These are phyloP conservation scores for Tetrax tetrax DNA, from an alignment of 2,113 vertebrate species.

Conservation along the genomic window DNA sequence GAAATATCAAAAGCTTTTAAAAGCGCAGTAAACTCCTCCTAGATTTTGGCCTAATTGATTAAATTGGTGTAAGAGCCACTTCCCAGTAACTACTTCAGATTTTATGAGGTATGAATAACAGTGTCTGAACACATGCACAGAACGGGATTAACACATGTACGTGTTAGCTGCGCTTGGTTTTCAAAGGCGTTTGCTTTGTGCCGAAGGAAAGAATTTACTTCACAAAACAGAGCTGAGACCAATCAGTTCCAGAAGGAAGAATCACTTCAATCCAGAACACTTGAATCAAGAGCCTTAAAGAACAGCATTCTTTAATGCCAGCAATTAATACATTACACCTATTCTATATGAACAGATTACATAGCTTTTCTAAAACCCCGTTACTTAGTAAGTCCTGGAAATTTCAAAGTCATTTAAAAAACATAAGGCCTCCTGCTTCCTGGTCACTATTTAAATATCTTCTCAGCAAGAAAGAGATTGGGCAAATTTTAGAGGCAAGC, in stretches of 20 bases:
- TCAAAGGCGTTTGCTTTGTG: constrained; percentile 44
- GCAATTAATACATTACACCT: neutral
- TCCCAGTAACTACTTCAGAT: neutral
- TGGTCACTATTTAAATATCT: neutral
- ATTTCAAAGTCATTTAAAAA: neutral
- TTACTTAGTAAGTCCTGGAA: neutral
- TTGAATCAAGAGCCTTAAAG: neutral
- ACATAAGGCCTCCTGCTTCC: neutral
- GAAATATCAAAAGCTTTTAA: constrained; percentile 18
- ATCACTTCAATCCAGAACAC: neutral
- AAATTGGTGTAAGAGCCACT: constrained; percentile 28
- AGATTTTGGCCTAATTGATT: constrained; percentile 37
- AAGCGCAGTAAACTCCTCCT: neutral
- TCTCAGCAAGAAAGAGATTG: neutral
- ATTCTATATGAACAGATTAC: neutral
- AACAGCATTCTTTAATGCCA: neutral
- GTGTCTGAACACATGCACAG: constrained; percentile 31
- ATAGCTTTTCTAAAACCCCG: neutral
- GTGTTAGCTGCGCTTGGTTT: neutral
- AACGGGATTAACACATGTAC: constrained; percentile 27
- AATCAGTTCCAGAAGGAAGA: constrained; percentile 58
- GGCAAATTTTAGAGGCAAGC: neutral
- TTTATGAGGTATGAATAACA: constrained; percentile 22
- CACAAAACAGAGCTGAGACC: constrained; percentile 14
- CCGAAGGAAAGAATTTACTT: constrained; percentile 29